Conservation (phyloP, 2,888 invertebrate species). For the Rhopalosiphum nymphaeae region DNA sequence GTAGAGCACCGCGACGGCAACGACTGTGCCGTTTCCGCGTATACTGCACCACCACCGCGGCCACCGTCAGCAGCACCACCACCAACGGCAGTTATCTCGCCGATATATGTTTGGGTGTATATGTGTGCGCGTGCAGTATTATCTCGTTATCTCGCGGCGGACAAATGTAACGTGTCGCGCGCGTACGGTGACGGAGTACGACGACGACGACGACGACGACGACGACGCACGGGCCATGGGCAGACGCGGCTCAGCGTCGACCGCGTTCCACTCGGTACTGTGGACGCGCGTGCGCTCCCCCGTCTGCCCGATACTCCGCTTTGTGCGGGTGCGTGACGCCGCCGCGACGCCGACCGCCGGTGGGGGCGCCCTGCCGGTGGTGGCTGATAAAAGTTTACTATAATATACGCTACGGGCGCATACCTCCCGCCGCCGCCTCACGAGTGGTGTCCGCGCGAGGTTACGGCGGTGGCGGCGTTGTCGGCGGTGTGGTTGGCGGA, state of each 20-base stretch:
- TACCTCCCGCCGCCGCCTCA: neutral
- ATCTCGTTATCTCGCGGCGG: constrained; percentile 48
- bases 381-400: constrained; percentile 62
- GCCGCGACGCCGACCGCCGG: constrained; percentile 33
- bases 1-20: neutral
- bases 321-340: constrained; percentile 61
- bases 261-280: constrained; percentile 60
- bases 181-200: constrained; percentile 43
- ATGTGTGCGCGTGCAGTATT: constrained; percentile 13
- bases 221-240: constrained; percentile 32
- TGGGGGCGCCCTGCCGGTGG: constrained; percentile 41
- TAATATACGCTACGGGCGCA: constrained; percentile 37
- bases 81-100: neutral
- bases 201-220: constrained; percentile 52
- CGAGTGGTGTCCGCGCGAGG: neutral
- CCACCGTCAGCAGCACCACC: neutral
- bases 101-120: neutral
- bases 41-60: neutral
- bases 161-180: constrained; percentile 22
- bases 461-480: neutral
- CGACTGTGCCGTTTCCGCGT: constrained; percentile 31
- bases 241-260: constrained; percentile 35
- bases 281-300: constrained; percentile 57
- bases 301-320: neutral
- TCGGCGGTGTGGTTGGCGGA: neutral